Conservation (phyloP, 2,888 invertebrate genomes). For the Volucella bombylans region DNA sequence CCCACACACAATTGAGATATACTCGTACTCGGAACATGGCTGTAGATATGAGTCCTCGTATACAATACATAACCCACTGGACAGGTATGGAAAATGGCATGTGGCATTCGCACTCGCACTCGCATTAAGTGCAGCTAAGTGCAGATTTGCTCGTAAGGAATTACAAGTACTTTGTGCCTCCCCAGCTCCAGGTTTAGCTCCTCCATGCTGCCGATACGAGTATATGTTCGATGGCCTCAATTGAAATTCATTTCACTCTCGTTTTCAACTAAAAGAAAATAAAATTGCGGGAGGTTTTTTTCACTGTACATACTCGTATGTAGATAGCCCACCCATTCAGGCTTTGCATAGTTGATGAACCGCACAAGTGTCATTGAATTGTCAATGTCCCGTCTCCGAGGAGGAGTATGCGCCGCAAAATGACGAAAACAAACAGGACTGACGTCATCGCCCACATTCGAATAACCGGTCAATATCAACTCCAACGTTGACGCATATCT, state of each 20-base stretch:
- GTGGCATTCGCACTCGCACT: background rate
- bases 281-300: slow-evolving; percentile 33
- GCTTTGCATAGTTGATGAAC: slow-evolving; percentile 42
- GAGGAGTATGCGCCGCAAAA: slow-evolving; percentile 21
- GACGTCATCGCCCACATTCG: slow-evolving; percentile 62
- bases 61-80: slow-evolving; percentile 19
- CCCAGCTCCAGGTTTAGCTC: background rate
- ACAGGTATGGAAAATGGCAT: slow-evolving; percentile 32
- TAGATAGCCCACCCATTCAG: slow-evolving; percentile 32
- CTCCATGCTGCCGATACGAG: background rate
- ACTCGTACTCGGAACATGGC: slow-evolving; percentile 1
- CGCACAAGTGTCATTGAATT: slow-evolving; percentile 49
- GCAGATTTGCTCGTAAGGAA: slow-evolving; percentile 35
- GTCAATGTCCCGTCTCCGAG: background rate
- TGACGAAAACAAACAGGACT: slow-evolving; percentile 36
- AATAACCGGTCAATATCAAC: slow-evolving; percentile 17
- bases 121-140: slow-evolving; percentile 31
- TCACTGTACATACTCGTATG: background rate
- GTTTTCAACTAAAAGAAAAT: slow-evolving; percentile 15
- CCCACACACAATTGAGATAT: slow-evolving; percentile 60
- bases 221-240: slow-evolving; percentile 60
- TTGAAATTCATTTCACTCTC: slow-evolving; percentile 73
- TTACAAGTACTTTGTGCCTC: background rate
- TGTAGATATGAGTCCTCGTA: too few species aligned
- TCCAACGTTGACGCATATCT: slow-evolving; percentile 17